Evolutionary conservation across 2,797 vertebrate genomes (phyloP), one percentile per base, ranked within the genome.

Genomic region (Acropternis orthonyx): DNA sequence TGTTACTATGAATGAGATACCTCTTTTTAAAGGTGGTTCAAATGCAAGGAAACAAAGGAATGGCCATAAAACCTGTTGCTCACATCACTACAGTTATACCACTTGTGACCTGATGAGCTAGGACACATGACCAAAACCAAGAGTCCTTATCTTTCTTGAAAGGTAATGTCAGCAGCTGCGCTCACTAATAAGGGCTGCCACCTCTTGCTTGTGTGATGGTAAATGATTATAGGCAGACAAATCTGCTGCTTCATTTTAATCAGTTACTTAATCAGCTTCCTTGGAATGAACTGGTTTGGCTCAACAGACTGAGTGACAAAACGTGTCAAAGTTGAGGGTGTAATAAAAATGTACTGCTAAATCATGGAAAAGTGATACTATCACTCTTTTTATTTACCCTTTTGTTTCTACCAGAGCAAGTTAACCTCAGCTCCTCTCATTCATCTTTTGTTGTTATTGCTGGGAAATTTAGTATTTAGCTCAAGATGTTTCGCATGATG

Each of bases 401-500:
- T 85, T 95, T 96, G 85, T 91, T 97, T 96, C 89, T 95, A 94
- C 95, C 93, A 94, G 83, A 97, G 94, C 93, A 93, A 97, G 95
- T 97, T 97, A 96, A 96, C 94, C 95, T 95, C 91, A 85, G 82
- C 39, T 92, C 73, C 41, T 92, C 89, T 67, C 91, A 96, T 98
- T 96, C 95, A 96, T 98, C 97, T 96, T 96, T 94, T 95, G 96
- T 89, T 97, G 96, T 97, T 98, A 98, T 97, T 93, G 94, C 94
- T 96, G 93, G 91, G 93, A 97, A 98, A 98, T 97, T 98, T 95
- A 94, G 89, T 89, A 95, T 97, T 98, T 97, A 97, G 92, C 94
- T 97, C 96, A 93, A 97, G 97, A 98, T 97, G 97, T 97, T 98
- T 97, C 93, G 24, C 97, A 97, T 98, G 98, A 98, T 98, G 97